Conservation (phyloP, 2,113 vertebrate species). For the Oxyruncus cristatus region DNA sequence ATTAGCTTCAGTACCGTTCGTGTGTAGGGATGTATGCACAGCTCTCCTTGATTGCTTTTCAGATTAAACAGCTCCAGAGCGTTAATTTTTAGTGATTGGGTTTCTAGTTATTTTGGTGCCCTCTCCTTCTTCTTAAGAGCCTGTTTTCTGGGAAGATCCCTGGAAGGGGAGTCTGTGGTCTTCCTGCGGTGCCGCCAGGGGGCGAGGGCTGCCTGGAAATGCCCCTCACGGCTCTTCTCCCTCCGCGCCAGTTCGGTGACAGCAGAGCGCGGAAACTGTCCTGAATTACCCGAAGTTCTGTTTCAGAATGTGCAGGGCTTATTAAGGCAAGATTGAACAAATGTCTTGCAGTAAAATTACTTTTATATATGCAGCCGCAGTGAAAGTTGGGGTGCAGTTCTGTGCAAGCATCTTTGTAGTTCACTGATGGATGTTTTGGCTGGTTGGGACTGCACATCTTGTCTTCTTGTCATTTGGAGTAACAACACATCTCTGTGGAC, state of each 20-base stretch:
- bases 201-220: conserved; percentile 23
- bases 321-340: neutral
- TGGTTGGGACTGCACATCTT: neutral
- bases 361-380: neutral
- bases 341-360: neutral
- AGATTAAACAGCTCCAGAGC: neutral
- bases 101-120: neutral
- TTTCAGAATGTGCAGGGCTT: neutral
- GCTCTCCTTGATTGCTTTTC: neutral
- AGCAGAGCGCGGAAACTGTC: neutral
- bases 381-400: neutral
- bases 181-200: neutral
- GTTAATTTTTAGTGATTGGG: neutral
- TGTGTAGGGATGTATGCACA: rapidly evolving
- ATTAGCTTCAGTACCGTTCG: neutral
- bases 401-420: neutral
- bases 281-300: neutral
- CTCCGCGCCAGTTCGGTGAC: neutral
- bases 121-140: neutral
- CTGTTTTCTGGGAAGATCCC: neutral
- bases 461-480: neutral
- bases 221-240: too few relatives aligned
- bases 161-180: neutral
- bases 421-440: neutral
- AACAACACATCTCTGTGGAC: neutral